phyloP scores from a whole-genome alignment of 2,797 vertebrate genomes.

The Falco berigora region DNA sequence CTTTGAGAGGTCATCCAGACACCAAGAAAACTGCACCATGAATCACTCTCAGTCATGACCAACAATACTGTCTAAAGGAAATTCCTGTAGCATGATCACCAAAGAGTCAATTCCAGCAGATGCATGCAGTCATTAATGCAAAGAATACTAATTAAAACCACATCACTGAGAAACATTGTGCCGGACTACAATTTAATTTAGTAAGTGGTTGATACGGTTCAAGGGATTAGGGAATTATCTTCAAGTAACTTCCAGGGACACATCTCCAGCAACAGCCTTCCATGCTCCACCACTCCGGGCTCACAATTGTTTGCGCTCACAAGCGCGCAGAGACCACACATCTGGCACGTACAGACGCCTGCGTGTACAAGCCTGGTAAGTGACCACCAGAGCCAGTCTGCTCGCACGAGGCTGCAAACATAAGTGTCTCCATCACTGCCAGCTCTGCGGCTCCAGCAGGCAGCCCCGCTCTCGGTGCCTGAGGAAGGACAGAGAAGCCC shows the following conservation, averaged over 20 bases:
- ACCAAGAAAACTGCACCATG: conserved; percentile 21
- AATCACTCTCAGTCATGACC: conserved; percentile 36
- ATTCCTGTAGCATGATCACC: conserved; percentile 32
- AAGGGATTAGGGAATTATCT: background rate
- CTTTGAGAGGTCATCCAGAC: conserved; percentile 54
- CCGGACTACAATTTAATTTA: background rate
- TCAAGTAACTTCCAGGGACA: background rate
- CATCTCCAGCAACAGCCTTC: background rate
- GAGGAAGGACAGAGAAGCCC: background rate
- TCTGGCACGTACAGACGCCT: rapidly evolving
- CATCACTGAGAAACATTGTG: background rate
- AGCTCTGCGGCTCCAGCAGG: background rate
- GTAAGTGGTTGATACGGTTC: background rate
- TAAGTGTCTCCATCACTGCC: rapidly evolving
- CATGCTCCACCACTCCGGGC: background rate
- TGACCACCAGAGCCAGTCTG: background rate
- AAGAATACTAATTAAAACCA: conserved; percentile 29
- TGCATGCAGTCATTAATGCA: background rate
- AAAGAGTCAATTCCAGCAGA: background rate
- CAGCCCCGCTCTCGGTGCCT: background rate
- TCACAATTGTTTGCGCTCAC: background rate
- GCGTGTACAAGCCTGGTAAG: background rate
- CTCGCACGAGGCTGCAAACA: rapidly evolving
- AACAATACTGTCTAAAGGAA: conserved; percentile 4
- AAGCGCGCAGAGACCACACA: background rate